A percentile compares a stretch with the other conserved stretches of the same genome.
Conservation (phyloP, 2,113 vertebrate species). For the Sinocyclocheilus anshuiensis region DNA sequence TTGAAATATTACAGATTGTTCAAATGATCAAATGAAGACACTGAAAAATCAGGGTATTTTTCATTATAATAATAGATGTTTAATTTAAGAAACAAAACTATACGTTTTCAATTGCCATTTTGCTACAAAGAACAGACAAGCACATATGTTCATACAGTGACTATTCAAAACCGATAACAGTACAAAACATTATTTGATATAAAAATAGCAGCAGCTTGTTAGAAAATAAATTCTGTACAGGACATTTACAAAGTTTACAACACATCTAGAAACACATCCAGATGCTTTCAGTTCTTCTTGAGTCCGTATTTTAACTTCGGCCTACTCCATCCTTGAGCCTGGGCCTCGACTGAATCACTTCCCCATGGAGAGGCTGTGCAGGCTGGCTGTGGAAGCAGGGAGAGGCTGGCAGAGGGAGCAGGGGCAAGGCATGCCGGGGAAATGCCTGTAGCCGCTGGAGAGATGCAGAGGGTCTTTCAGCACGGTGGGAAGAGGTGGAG, state of each 20-base stretch:
- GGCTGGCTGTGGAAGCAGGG: constrained; percentile 68
- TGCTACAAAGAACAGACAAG: constrained; percentile 55
- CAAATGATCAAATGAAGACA: not conserved
- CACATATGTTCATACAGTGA: constrained; percentile 39
- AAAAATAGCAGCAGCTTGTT: constrained; percentile 71
- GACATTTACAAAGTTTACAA: constrained; percentile 63
- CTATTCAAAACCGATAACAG: constrained; percentile 12
- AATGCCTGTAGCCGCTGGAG: constrained; percentile 74
- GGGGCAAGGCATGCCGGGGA: constrained; percentile 78
- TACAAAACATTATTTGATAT: constrained; percentile 51
- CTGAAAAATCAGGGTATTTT: constrained; percentile 31
- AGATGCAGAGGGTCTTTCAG: constrained; percentile 76
- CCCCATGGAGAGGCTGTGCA: constrained; percentile 75
- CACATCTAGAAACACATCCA: constrained; percentile 10
- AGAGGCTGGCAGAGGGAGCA: constrained; percentile 78
- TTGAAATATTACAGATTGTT: not conserved
- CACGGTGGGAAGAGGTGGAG: constrained; percentile 66
- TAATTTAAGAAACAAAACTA: constrained; percentile 74
- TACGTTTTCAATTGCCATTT: constrained; percentile 56
- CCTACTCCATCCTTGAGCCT: constrained; percentile 40
- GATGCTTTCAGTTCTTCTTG: not conserved
- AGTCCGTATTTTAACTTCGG: constrained; percentile 28
- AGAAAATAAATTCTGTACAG: constrained; percentile 58
- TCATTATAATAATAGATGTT: constrained; percentile 64
- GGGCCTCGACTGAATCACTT: constrained; percentile 66